Evolutionary conservation across 2,888 invertebrate species (phyloP).

Genomic region (Rambutsinella grinnellia): DNA sequence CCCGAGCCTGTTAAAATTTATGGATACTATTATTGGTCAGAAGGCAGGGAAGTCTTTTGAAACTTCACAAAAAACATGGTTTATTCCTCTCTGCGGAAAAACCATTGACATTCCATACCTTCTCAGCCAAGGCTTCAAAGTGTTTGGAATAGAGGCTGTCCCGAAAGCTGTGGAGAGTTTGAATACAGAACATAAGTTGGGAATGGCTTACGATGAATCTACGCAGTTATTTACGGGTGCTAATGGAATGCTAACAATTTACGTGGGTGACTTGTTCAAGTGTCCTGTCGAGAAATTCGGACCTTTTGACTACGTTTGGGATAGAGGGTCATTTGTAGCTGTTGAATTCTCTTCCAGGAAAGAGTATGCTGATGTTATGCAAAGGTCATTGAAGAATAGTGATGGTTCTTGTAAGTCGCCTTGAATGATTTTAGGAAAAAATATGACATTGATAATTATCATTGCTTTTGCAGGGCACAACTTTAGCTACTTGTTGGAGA

Average conservation of each 20-base stretch:
- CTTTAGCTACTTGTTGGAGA: slow-evolving; percentile 57
- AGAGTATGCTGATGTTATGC: slow-evolving; percentile 51
- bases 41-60: slow-evolving; percentile 31
- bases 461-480: slow-evolving; percentile 36
- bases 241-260: slow-evolving; percentile 49
- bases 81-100: slow-evolving; percentile 67
- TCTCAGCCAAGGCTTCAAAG: slow-evolving; percentile 64
- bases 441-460: too few relatives aligned
- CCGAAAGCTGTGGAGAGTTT: slow-evolving; percentile 61
- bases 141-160: slow-evolving; percentile 66
- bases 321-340: slow-evolving; percentile 59
- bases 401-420: slow-evolving; percentile 17
- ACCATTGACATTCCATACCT: slow-evolving; percentile 63
- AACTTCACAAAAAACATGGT: slow-evolving; percentile 51
- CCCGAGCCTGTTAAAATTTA: slow-evolving; percentile 31
- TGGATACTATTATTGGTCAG: neutral
- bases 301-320: slow-evolving; percentile 60
- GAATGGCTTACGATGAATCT: slow-evolving; percentile 34
- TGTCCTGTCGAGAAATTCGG: slow-evolving; percentile 56
- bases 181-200: slow-evolving; percentile 41
- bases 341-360: slow-evolving; percentile 47
- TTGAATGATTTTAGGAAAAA: neutral
- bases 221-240: slow-evolving; percentile 24
- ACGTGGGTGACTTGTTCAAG: slow-evolving; percentile 55
- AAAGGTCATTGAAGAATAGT: slow-evolving; percentile 33